Base-by-base conservation (phyloP, 2,113 vertebrate species). In the Leucosticte australis region DNA sequence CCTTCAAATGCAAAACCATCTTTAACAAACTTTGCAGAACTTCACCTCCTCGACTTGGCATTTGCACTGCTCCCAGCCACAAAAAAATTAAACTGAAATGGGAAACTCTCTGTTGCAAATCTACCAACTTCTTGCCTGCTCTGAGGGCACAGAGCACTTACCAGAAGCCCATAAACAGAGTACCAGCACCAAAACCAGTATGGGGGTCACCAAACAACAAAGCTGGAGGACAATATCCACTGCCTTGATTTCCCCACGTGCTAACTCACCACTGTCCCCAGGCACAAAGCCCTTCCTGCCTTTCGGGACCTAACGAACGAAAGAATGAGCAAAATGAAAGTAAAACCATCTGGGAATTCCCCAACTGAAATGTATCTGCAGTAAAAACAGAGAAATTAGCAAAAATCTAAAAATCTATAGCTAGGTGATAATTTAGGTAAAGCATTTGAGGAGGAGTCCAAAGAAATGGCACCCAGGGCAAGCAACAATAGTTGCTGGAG, bases 31-130 rank as follows among this genome's bases (percentile, higher is more conserved):
- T 11, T 4, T 2, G 4, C 37, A 62, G 73, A 86, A 79, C 18
- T 9, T 52, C 4, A 0, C 7, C 13, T 50, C 23, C 50, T 11
- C 41, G 30, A 4, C 47, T 12, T 26, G 42, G 14, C 41, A 28
- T n/a, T 78, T 10, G 1, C 5, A 2, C 16, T 0, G 1, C 39
- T 52, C 21, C 11, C 33, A 24, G 50, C 3, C 42, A 67, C 0
- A 0, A 46, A 77, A 77, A 80, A 49, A 50, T 11, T 67, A 47
- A 71, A 73, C 22, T 1, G 12, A 83, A 91, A 87, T 1, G 10
- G 17, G 50, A 87, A 52, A 57, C 41, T 56, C n/a, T 28, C 37
- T 33, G n/a, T 57, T 77, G 71, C 64, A 88, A n/a, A 65, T 18
- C 55, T n/a, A 39, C 24, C 30, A 47, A 53, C 23, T 50, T 17